Evolutionary conservation across 2,797 vertebrate species (phyloP).

Genomic region (Neopelma chrysocephalum): DNA sequence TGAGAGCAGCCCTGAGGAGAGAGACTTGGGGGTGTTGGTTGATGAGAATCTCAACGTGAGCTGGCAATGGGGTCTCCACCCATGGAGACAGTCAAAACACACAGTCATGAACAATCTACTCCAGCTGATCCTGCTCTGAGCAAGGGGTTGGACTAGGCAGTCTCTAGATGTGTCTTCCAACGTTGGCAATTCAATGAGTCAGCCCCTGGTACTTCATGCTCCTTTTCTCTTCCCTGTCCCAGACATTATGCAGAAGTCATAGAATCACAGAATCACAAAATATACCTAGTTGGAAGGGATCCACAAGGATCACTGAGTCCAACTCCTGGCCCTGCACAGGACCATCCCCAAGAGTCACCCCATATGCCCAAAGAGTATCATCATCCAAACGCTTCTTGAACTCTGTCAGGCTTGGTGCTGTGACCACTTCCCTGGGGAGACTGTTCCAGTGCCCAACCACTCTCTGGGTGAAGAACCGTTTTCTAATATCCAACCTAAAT

Average conservation of each 20-base stretch:
- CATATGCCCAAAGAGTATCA: not conserved
- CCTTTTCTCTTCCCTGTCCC: not conserved
- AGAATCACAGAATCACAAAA: not conserved
- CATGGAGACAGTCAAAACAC: not conserved
- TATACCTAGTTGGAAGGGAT: not conserved
- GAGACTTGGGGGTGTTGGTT: not conserved
- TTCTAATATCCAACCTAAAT: not conserved
- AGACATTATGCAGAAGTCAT: not conserved
- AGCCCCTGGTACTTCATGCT: not conserved
- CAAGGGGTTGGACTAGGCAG: not conserved
- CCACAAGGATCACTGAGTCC: not conserved
- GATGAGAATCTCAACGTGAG: fast-evolving
- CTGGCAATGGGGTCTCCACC: not conserved
- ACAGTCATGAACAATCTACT: not conserved
- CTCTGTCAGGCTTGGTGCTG: not conserved
- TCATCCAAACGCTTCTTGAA: not conserved
- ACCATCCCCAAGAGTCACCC: not conserved
- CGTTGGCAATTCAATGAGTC: not conserved
- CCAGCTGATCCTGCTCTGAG: not conserved
- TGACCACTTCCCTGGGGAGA: not conserved
- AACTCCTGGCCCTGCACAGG: not conserved
- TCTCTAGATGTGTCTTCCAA: not conserved
- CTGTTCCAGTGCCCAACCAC: not conserved
- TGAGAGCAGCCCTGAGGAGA: not conserved
- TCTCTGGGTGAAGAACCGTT: not conserved